These are phyloP conservation scores for Pedionomus torquatus DNA, from an alignment of 2,113 vertebrate species.

Conservation along the genomic window DNA sequence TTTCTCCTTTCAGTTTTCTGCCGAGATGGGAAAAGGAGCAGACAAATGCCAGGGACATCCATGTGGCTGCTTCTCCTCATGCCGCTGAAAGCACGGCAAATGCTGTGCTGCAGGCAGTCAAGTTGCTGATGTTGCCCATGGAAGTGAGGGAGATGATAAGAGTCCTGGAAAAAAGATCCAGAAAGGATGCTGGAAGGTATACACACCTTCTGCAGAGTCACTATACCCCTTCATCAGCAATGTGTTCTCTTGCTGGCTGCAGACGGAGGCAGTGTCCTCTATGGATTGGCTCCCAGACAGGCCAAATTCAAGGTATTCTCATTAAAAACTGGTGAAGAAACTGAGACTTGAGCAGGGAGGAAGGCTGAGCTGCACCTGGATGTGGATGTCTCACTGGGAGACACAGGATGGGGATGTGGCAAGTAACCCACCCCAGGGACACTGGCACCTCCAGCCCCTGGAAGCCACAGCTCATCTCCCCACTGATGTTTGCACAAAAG, in stretches of 20 bases:
- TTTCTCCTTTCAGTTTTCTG: neutral
- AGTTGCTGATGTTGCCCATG: neutral
- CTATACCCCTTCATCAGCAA: neutral
- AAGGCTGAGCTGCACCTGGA: neutral
- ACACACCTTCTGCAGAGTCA: neutral
- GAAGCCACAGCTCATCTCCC: neutral
- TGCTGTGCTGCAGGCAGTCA: neutral
- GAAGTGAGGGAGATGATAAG: fast-evolving
- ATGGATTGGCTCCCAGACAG: neutral
- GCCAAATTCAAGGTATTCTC: neutral
- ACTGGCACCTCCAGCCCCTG: neutral
- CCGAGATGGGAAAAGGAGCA: neutral
- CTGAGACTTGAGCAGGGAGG: neutral
- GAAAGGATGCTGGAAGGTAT: neutral
- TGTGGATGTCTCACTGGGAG: fast-evolving
- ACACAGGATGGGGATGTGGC: fast-evolving
- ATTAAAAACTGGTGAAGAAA: neutral
- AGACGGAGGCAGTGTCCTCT: neutral
- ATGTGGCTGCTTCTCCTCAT: neutral
- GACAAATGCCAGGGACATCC: neutral
- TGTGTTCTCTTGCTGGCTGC: fast-evolving
- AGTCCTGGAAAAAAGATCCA: neutral
- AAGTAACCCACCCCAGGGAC: fast-evolving
- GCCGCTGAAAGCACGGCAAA: neutral
- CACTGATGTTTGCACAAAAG: neutral